These are phyloP conservation scores for Anneissia japonica DNA, from an alignment of 35 echinoderm and acorn worm genomes.

Conservation along the genomic window DNA sequence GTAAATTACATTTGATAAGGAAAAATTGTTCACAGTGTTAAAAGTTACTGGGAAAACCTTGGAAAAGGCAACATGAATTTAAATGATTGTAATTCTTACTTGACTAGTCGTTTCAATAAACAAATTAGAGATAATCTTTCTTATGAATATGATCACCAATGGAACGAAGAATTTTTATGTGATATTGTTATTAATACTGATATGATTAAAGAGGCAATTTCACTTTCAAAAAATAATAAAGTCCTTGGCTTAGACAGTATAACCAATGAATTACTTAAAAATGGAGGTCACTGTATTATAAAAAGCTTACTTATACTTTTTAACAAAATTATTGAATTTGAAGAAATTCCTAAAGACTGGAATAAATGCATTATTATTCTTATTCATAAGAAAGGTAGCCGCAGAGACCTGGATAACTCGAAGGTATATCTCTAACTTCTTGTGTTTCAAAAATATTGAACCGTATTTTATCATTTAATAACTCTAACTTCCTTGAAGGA, in stretches of 20 bases:
- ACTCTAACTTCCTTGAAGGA: too few species aligned
- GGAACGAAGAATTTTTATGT: background rate
- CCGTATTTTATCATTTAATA: background rate
- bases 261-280: background rate
- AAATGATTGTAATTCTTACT: background rate
- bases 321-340: background rate
- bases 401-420: background rate
- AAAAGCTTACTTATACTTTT: background rate
- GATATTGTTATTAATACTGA: background rate
- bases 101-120: background rate
- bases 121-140: background rate
- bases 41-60: background rate
- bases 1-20: background rate
- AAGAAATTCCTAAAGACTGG: background rate
- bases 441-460: background rate
- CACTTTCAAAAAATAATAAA: background rate
- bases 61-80: background rate
- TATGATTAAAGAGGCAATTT: background rate
- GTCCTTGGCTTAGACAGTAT: background rate
- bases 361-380: background rate
- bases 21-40: background rate
- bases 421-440: background rate
- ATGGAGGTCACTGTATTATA: background rate
- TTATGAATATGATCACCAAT: background rate
- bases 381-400: background rate